Percentiles rank a stretch among this genome's conserved stretches.
phyloP scores from a whole-genome alignment of 2,888 invertebrate species.

The Merodon equestris region DNA sequence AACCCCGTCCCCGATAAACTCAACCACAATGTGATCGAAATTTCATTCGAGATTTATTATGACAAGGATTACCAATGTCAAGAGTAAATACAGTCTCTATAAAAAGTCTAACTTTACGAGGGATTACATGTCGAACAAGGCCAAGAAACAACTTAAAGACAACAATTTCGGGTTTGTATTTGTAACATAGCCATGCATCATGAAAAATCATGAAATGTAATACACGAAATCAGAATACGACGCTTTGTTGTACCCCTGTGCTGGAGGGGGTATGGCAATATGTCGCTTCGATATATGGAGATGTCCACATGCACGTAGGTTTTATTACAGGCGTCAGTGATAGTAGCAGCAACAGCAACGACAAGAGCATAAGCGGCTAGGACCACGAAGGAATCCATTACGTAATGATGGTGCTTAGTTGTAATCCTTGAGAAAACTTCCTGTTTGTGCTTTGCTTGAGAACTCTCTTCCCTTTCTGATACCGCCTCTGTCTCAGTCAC shows the following conservation, averaged over 20 bases:
- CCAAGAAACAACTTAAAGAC: slow-evolving; percentile 35
- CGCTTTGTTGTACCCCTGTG: slow-evolving; percentile 12
- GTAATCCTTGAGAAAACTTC: slow-evolving; percentile 67
- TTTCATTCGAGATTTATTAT: slow-evolving; percentile 66
- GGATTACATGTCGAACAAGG: slow-evolving; percentile 49
- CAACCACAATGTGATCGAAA: slow-evolving; percentile 61
- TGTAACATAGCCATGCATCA: slow-evolving; percentile 41
- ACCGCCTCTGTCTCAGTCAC: slow-evolving; percentile 3
- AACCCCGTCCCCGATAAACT: slow-evolving; percentile 48
- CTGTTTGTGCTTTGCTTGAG: slow-evolving; percentile 63
- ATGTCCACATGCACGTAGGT: slow-evolving; percentile 47
- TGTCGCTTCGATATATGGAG: slow-evolving; percentile 50
- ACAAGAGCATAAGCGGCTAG: slow-evolving; percentile 8
- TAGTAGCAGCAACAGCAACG: slow-evolving; percentile 2
- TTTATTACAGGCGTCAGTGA: slow-evolving; percentile 10
- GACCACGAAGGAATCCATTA: slow-evolving; percentile 61
- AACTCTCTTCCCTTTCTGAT: slow-evolving; percentile 8
- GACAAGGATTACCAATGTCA: slow-evolving; percentile 67
- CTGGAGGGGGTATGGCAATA: slow-evolving; percentile 36
- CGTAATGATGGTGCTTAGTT: slow-evolving; percentile 67
- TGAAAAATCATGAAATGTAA: slow-evolving; percentile 46
- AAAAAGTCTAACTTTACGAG: slow-evolving; percentile 25
- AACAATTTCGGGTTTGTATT: slow-evolving; percentile 57
- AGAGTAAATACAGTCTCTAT: slow-evolving; percentile 52
- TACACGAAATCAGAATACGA: slow-evolving; percentile 55